These are phyloP conservation scores for Phortica variegata DNA, from an alignment of 1,140 invertebrate species.

Conservation along the genomic window DNA sequence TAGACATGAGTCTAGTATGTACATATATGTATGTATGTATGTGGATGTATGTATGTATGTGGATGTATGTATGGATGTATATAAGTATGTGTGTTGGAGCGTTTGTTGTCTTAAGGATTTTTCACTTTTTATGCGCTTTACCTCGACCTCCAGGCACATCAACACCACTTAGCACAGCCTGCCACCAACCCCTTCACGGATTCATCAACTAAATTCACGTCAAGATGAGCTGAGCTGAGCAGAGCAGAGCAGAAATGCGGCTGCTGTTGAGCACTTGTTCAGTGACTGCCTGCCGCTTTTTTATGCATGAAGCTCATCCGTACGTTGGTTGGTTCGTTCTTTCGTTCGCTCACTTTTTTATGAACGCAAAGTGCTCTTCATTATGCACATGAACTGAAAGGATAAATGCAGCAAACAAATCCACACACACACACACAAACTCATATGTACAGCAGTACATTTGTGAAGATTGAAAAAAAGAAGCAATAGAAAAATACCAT, in stretches of 20 bases:
- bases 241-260: no score
- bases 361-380: conserved; percentile 54
- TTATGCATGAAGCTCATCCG: conserved; percentile 21
- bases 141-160: no score
- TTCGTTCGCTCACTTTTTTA: conserved; percentile 36
- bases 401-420: conserved; percentile 36
- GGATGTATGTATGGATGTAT: conserved; percentile 8
- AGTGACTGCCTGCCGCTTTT: conserved; percentile 3
- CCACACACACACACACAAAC: conserved; percentile 10
- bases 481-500: no score
- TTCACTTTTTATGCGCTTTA: no score
- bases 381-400: conserved; percentile 54
- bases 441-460: conserved; percentile 13
- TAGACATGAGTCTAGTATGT: conserved; percentile 6
- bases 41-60: not conserved
- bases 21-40: conserved; percentile 15
- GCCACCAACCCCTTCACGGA: not conserved
- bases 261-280: no score
- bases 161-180: conserved; percentile 7
- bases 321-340: conserved; percentile 33
- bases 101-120: conserved; percentile 32
- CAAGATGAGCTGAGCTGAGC: no score
- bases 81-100: conserved; percentile 7
- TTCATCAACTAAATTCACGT: conserved; percentile 1
- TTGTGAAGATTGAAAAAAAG: no score